phyloP scores from a whole-genome alignment of 2,113 vertebrate genomes.

The Nesospiza acunhae region DNA sequence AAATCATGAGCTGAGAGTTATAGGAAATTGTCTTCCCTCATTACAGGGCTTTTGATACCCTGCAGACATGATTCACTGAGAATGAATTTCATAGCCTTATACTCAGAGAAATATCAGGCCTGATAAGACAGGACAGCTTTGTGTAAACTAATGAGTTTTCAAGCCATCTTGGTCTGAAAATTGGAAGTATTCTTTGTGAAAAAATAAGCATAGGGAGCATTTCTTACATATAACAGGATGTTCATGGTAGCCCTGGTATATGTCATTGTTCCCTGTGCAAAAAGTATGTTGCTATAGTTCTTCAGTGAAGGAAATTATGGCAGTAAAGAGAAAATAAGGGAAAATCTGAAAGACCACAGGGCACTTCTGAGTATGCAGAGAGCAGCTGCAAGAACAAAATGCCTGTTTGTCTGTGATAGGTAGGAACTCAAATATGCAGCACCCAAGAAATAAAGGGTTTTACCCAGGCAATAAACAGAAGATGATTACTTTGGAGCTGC shows the following conservation, averaged over 20 bases:
- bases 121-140: background rate
- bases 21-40: background rate
- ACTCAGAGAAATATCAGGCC: background rate
- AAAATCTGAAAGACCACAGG: background rate
- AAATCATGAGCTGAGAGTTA: background rate
- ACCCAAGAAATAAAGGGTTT: slow-evolving; percentile 11
- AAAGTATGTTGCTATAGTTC: background rate
- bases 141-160: background rate
- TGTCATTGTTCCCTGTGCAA: background rate
- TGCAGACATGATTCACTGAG: background rate
- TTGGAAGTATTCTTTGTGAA: background rate
- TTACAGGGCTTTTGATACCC: background rate
- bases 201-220: background rate
- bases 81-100: background rate
- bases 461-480: background rate
- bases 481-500: background rate
- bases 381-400: slow-evolving; percentile 22
- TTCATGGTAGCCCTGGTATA: background rate
- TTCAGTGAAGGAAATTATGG: background rate
- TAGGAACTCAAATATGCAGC: background rate
- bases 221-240: background rate
- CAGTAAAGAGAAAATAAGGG: background rate
- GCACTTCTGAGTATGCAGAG: background rate
- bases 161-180: background rate
- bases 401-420: background rate